A percentile compares a stretch with the other conserved stretches of the same genome.
phyloP scores from a whole-genome alignment of 2,113 vertebrate species.

The Cariama cristata region DNA sequence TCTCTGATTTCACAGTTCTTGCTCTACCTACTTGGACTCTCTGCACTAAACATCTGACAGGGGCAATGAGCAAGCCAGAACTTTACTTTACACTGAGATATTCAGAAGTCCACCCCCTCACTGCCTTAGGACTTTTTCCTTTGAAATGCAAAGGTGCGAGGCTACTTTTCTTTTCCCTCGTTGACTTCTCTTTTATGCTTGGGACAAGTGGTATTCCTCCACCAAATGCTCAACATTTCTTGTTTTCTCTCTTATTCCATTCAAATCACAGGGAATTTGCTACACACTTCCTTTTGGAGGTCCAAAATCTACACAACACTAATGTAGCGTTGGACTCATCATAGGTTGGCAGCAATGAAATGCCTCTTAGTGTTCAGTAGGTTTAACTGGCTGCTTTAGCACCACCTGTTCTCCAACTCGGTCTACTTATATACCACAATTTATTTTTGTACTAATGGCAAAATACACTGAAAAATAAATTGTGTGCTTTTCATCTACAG shows the following conservation, averaged over 20 bases:
- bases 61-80: not conserved
- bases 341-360: not conserved
- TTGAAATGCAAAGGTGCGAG: not conserved
- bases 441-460: conserved; percentile 61
- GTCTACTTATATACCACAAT: conserved; percentile 14
- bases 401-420: conserved; percentile 49
- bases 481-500: not conserved
- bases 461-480: conserved; percentile 61
- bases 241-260: not conserved
- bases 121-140: not conserved
- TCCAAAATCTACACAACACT: conserved; percentile 41
- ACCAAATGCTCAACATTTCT: conserved; percentile 4
- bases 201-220: not conserved
- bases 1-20: not conserved
- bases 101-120: not conserved
- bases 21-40: not conserved
- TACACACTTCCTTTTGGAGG: conserved; percentile 39
- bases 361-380: not conserved
- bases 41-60: not conserved
- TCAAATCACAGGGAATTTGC: not conserved
- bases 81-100: not conserved
- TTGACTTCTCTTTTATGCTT: not conserved
- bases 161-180: not conserved
- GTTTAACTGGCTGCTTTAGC: not conserved
- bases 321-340: not conserved